Conservation (phyloP, 2,797 vertebrate genomes). For the Lepus oiostolus region DNA sequence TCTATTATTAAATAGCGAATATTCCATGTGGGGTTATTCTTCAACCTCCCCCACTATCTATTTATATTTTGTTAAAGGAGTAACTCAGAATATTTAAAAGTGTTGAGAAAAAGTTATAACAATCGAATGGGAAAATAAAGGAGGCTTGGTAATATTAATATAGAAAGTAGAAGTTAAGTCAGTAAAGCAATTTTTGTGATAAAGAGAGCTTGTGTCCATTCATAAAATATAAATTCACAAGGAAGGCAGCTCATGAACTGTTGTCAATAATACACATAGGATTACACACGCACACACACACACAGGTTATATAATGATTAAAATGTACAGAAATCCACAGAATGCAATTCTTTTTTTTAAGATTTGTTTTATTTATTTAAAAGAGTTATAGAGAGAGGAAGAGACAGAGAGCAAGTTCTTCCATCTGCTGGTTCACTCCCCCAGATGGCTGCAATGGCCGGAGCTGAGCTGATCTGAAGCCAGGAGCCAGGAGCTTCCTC, state of each 20-base stretch:
- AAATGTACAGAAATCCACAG: constrained; percentile 1
- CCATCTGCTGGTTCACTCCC: too few relatives aligned
- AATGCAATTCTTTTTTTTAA: neutral
- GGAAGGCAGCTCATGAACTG: neutral
- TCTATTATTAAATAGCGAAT: neutral
- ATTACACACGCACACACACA: too few relatives aligned
- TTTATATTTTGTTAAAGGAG: neutral
- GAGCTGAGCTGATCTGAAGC: too few relatives aligned
- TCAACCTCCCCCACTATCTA: neutral
- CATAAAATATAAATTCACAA: neutral
- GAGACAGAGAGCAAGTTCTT: too few relatives aligned
- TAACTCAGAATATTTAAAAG: constrained; percentile 22
- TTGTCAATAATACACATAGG: neutral
- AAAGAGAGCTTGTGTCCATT: neutral
- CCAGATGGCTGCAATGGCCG: too few relatives aligned
- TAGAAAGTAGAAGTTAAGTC: constrained; percentile 34
- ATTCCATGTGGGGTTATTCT: neutral
- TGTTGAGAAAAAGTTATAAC: neutral
- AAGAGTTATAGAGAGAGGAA: too few relatives aligned
- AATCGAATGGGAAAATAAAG: neutral
- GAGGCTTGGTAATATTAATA: neutral
- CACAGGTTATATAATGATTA: neutral
- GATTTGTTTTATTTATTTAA: too few relatives aligned
- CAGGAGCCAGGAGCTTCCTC: too few relatives aligned
- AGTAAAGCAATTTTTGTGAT: neutral